These are phyloP conservation scores for Pterocles orientalis DNA, from an alignment of 2,113 vertebrate species.

Conservation along the genomic window DNA sequence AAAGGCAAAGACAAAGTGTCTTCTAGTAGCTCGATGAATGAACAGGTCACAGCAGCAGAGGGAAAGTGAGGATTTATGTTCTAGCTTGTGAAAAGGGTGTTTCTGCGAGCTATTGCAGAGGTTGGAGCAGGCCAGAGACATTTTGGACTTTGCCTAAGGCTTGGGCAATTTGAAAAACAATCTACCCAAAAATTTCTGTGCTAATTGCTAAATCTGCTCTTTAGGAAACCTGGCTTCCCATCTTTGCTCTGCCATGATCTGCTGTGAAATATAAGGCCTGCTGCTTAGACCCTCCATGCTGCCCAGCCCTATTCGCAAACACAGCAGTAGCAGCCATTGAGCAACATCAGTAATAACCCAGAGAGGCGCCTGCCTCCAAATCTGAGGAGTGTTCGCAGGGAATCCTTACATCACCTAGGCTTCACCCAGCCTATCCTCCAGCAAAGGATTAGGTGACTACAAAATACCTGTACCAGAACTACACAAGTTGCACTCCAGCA, in stretches of 20 bases:
- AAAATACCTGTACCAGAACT: neutral
- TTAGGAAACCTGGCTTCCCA: neutral
- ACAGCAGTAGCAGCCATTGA: neutral
- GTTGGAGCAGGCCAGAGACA: neutral
- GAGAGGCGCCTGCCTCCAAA: neutral
- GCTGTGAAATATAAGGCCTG: neutral
- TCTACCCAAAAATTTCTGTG: neutral
- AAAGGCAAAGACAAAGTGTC: conserved; percentile 3
- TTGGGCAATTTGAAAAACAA: neutral
- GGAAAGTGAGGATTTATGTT: neutral
- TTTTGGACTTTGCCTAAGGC: neutral
- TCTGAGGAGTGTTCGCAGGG: too few relatives aligned
- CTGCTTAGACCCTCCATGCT: neutral
- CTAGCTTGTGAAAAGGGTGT: neutral
- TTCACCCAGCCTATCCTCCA: neutral
- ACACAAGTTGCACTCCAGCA: neutral
- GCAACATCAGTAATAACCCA: neutral
- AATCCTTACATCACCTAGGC: neutral
- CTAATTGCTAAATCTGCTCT: neutral
- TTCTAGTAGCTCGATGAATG: neutral
- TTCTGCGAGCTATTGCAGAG: neutral
- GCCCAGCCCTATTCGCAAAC: neutral
- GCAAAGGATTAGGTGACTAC: neutral
- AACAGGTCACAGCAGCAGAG: neutral
- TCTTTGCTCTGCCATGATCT: neutral